Base-by-base conservation (phyloP, 2,797 vertebrate species). In the Argentina silus region DNA sequence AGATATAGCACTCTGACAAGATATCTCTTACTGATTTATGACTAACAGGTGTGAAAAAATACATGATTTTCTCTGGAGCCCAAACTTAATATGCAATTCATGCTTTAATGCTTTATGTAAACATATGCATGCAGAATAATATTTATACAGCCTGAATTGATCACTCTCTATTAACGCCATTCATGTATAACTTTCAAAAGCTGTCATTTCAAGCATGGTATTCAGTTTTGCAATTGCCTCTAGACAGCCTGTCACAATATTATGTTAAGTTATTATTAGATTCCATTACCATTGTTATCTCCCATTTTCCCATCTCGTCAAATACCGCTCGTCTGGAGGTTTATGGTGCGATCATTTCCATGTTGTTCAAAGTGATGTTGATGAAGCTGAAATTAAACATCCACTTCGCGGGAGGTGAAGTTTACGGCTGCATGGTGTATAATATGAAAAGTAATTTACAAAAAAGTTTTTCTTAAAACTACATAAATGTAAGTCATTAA, bases 281-380 rank as follows among this genome's bases (percentile, higher is more conserved):
- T 61, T 7, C n/a, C 17, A 79, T 91, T 77, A 95, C 93, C 93
- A 95, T 95, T 0, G 92, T 93, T 67, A 94, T 61, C 86, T 94
- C 92, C 93, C 91, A 93, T 92, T 94, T 95, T n/a, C 94, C 91
- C 94, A 95, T 95, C 53, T 90, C 78, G 78, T 69, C 78, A 14
- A 9, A 47, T 68, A 60, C 36, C 7, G 47, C 4, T 50, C 36
- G 1, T 67, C 3, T 36, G 27, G 27, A 36, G 4, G 44, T 19
- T 71, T 82, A 92, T 3, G 79, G 79, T 60, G 74, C 15, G 60
- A 8, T n/a, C 63, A 23, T 80, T 66, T 86, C 75, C 93, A 93
- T 93, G 72, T 68, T 12, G 23, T 60, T 27, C 12, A 75, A 73
- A 48, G 10, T 6, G 6, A 56, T 9, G n/a, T 11, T 27, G 36